A percentile compares a stretch with the other conserved stretches of the same genome.
These are phyloP conservation scores for Peromyscus californicus DNA, from an alignment of 2,113 vertebrate species.

Conservation along the genomic window DNA sequence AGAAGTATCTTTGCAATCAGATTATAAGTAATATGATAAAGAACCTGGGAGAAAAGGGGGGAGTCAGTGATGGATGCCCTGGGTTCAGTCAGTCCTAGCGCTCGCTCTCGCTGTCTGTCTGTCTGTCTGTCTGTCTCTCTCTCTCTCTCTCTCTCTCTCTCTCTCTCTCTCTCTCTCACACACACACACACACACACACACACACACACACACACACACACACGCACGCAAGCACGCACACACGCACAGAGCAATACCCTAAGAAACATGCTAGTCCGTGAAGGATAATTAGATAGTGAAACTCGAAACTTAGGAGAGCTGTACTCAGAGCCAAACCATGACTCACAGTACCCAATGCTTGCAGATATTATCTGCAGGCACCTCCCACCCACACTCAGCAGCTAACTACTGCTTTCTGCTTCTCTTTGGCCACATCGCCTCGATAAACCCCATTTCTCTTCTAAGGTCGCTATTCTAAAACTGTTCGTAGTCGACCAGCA, in stretches of 20 bases:
- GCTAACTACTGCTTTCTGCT: not conserved
- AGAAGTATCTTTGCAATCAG: constrained; percentile 26
- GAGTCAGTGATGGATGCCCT: not conserved
- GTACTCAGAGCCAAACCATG: not conserved
- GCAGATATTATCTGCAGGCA: not conserved
- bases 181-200: not conserved
- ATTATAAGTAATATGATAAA: constrained; percentile 30
- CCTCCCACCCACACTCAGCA: not conserved
- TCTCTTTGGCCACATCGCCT: not conserved
- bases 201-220: too few species aligned
- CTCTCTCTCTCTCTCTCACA: not conserved
- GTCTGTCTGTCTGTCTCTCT: too few species aligned
- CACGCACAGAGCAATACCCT: constrained; percentile 39
- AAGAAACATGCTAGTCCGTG: not conserved
- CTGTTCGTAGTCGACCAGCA: not conserved
- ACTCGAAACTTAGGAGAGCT: constrained; percentile 43
- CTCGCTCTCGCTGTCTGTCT: too few species aligned
- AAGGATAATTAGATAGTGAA: constrained; percentile 61
- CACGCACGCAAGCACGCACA: too few species aligned
- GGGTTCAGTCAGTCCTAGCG: not conserved
- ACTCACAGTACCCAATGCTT: not conserved
- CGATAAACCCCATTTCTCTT: not conserved
- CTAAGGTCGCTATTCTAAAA: not conserved
- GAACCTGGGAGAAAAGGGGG: not conserved
- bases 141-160: too few species aligned